Evolutionary conservation across 2,888 invertebrate genomes (phyloP), one percentile per base, ranked within the genome.

Genomic region (Asteroscopus sphinx): DNA sequence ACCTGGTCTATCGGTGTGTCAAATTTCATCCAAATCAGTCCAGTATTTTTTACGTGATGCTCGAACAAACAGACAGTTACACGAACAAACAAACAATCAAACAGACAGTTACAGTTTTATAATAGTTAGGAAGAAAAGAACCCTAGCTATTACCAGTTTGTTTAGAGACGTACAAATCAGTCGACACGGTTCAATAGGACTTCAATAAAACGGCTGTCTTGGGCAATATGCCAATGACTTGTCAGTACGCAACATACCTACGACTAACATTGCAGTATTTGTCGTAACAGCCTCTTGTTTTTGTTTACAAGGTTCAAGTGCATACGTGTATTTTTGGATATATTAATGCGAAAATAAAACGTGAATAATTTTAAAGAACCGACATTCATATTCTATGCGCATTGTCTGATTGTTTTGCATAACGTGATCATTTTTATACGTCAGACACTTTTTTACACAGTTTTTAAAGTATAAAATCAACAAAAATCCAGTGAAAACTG

Each of bases 161-260:
- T 6, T 25, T 25, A 25, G 25, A 25, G 6, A 25, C 3, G 3
- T 25, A 4, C 25, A 6, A n/a, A n/a, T n/a, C 30, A 32, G 12
- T 32, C 28, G 21, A 36, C n/a, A n/a, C 33, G 28, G 40, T 37
- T 25, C 11, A 30, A 28, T 9, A 25, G 3, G 5, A 7, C 30
- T 47, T 44, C 28, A 39, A 11, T 6, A 51, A 41, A 45, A 1
- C 16, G 21, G 28, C 1, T 61, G n/a, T 32, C 26, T 35, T 37
- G 36, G 68, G 62, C 68, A 62, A 12, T 30, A 15, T 40, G 57
- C 66, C 66, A 66, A 60, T 7, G 26, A 6, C 12, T 40, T 41
- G 49, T 47, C 44, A 25, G 32, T 33, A 47, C 39, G 51, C 47
- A 51, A 66, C 35, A 42, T 33, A 66, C 35, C 39, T 33, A 7